These are phyloP conservation scores for Chrysomallon squamiferum DNA, from an alignment of 1,140 invertebrate species.

Conservation along the genomic window DNA sequence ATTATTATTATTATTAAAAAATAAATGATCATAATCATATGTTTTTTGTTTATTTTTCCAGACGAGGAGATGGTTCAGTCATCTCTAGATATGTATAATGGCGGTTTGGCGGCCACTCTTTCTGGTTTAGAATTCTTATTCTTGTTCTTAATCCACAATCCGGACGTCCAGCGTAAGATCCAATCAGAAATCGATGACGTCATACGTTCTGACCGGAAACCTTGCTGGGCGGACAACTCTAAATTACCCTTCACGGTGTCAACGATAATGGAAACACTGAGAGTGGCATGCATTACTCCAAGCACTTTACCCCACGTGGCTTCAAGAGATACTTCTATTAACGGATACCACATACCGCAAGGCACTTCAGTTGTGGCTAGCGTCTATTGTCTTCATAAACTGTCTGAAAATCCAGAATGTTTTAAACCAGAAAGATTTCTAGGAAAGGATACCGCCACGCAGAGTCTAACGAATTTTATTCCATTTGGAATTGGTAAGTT, in stretches of 20 bases:
- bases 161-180: constrained; percentile 17
- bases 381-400: constrained; percentile 70
- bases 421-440: constrained; percentile 26
- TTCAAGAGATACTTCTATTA: constrained; percentile 20
- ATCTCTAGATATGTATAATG: constrained; percentile 27
- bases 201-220: not conserved
- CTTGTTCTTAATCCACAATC: constrained; percentile 20
- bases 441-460: constrained; percentile 8
- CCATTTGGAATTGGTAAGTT: constrained; percentile 30
- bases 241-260: constrained; percentile 19
- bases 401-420: constrained; percentile 54
- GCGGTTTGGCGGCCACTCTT: constrained; percentile 20
- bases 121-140: constrained; percentile 23
- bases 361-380: constrained; percentile 68
- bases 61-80: constrained; percentile 32
- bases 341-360: constrained; percentile 21
- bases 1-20: too few species aligned
- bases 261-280: constrained; percentile 19
- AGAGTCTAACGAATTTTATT: constrained; percentile 11
- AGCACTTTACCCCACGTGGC: constrained; percentile 27
- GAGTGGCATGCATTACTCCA: constrained; percentile 21
- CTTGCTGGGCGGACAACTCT: constrained; percentile 10
- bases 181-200: constrained; percentile 23
- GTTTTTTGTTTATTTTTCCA: constrained; percentile 8
- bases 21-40: too few species aligned